Evolutionary conservation across 2,113 vertebrate species (phyloP).

Genomic region (Cervus canadensis): DNA sequence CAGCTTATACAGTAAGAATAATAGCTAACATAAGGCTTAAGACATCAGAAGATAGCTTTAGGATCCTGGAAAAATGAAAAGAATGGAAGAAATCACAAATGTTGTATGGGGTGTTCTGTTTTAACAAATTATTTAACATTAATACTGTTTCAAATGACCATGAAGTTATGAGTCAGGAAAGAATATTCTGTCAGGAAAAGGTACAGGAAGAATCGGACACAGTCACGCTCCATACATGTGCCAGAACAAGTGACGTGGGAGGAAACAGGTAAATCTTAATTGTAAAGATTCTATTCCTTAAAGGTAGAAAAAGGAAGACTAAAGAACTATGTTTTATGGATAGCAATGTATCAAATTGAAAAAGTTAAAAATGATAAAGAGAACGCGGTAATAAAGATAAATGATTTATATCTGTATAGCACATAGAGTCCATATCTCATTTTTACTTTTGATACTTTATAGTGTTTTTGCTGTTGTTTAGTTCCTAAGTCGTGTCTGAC

Average conservation of each 20-base stretch:
- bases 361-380: background rate
- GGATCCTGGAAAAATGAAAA: background rate
- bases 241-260: background rate
- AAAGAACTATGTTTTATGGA: background rate
- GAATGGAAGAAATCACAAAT: background rate
- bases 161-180: background rate
- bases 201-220: background rate
- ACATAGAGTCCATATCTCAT: background rate
- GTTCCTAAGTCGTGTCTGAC: rapidly evolving
- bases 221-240: background rate
- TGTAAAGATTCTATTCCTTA: background rate
- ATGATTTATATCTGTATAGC: background rate
- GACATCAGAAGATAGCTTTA: background rate
- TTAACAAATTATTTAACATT: background rate
- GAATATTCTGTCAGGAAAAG: background rate
- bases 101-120: background rate
- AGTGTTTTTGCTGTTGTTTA: background rate
- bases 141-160: background rate
- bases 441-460: background rate
- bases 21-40: background rate
- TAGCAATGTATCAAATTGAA: background rate
- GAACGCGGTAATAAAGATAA: background rate
- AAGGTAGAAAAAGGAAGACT: background rate
- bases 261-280: background rate
- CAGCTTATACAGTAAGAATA: background rate